Conservation (phyloP, 2,113 vertebrate genomes). For the Tautogolabrus adspersus region DNA sequence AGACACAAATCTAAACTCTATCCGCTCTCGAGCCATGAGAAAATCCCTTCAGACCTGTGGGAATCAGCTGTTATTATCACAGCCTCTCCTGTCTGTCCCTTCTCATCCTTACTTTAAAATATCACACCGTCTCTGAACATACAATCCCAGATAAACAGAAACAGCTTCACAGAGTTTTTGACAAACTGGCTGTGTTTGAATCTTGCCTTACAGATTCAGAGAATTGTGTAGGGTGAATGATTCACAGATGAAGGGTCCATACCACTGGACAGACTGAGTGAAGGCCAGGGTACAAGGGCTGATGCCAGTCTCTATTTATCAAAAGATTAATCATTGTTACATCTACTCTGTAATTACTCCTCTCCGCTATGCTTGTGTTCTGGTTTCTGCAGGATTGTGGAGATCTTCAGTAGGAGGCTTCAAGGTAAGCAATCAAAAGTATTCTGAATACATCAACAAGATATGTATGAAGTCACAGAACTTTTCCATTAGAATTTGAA, state of each 20-base stretch:
- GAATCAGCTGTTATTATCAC: slow-evolving; percentile 72
- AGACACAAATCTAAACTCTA: slow-evolving; percentile 65
- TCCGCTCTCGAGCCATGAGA: slow-evolving; percentile 68
- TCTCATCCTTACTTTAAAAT: slow-evolving; percentile 35
- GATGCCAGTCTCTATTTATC: slow-evolving; percentile 50
- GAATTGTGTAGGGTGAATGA: slow-evolving; percentile 53
- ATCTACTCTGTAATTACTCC: slow-evolving; percentile 19
- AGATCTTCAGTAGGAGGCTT: slow-evolving; percentile 87
- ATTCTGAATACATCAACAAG: not conserved
- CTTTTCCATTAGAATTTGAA: not conserved
- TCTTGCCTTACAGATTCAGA: slow-evolving; percentile 11
- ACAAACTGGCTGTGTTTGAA: slow-evolving; percentile 11
- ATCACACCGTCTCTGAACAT: slow-evolving; percentile 35
- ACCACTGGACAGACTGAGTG: not conserved
- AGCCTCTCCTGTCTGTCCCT: slow-evolving; percentile 43
- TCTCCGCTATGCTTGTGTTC: slow-evolving; percentile 15
- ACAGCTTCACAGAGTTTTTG: slow-evolving; percentile 3
- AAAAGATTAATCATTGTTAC: slow-evolving; percentile 65
- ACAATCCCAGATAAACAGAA: slow-evolving; percentile 21
- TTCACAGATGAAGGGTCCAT: slow-evolving; percentile 51
- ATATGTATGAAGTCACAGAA: not conserved
- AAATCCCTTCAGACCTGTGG: slow-evolving; percentile 75
- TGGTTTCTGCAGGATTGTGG: slow-evolving; percentile 83
- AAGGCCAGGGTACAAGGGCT: slow-evolving; percentile 18
- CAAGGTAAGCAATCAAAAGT: slow-evolving; percentile 79